phyloP scores from a whole-genome alignment of 2,797 vertebrate species.

The Neosilurus hyrtlii region DNA sequence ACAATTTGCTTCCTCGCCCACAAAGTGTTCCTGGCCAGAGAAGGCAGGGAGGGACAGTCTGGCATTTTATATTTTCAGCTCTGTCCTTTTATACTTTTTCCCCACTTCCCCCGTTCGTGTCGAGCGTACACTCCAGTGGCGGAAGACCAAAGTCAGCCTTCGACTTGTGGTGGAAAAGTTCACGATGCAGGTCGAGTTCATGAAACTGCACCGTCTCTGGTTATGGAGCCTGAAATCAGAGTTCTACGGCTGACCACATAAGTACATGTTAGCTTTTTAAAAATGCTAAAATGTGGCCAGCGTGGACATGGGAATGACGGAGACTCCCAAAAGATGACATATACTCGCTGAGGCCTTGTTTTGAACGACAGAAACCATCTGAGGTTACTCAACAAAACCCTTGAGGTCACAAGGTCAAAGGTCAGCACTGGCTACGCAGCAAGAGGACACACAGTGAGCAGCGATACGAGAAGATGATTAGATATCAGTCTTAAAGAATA shows the following conservation, averaged over 20 bases:
- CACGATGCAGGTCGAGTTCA: slow-evolving; percentile 73
- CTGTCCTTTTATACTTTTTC: slow-evolving; percentile 32
- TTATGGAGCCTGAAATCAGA: slow-evolving; percentile 69
- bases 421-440: neutral
- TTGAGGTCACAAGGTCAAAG: slow-evolving; percentile 19
- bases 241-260: slow-evolving; percentile 69
- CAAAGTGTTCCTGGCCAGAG: slow-evolving; percentile 68
- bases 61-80: slow-evolving; percentile 57
- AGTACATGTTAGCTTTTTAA: slow-evolving; percentile 66
- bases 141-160: slow-evolving; percentile 66
- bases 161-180: slow-evolving; percentile 70
- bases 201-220: slow-evolving; percentile 66
- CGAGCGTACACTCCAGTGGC: slow-evolving; percentile 58
- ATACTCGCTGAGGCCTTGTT: slow-evolving; percentile 34
- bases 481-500: neutral
- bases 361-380: neutral
- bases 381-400: slow-evolving; percentile 16
- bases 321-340: slow-evolving; percentile 47
- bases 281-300: slow-evolving; percentile 51
- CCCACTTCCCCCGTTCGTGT: slow-evolving; percentile 44
- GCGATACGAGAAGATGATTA: neutral
- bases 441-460: neutral
- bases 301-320: slow-evolving; percentile 30
- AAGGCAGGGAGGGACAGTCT: slow-evolving; percentile 52
- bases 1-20: slow-evolving; percentile 70